Percentiles rank a stretch among this genome's conserved stretches.
phyloP scores from a whole-genome alignment of 2,888 invertebrate species.

The Amitus sp. region DNA sequence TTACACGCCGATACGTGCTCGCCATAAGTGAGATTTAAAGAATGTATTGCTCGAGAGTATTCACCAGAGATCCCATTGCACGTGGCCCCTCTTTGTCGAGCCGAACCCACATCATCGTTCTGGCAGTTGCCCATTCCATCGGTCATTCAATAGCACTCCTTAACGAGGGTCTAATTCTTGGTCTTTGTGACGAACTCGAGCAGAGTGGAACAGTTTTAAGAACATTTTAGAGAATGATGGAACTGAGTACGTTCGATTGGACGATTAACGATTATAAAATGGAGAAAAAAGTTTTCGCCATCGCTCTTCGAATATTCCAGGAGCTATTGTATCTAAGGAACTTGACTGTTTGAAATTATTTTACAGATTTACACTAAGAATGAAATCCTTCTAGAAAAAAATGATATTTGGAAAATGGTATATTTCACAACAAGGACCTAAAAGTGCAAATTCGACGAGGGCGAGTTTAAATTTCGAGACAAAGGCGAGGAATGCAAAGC shows the following conservation, averaged over 20 bases:
- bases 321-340: no score
- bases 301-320: constrained; percentile 19
- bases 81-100: constrained; percentile 31
- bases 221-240: constrained; percentile 11
- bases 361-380: no score
- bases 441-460: no score
- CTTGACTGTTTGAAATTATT: no score
- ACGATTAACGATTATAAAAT: constrained; percentile 23
- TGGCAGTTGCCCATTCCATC: constrained; percentile 26
- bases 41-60: constrained; percentile 1
- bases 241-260: constrained; percentile 19
- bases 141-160: constrained; percentile 33
- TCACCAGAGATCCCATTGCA: constrained; percentile 28
- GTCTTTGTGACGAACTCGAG: constrained; percentile 21
- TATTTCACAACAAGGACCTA: no score
- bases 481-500: no score
- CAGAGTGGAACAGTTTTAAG: constrained; percentile 28
- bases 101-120: constrained; percentile 44
- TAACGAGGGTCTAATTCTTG: constrained; percentile 44
- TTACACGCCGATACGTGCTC: constrained; percentile 13
- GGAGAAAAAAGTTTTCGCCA: constrained; percentile 10
- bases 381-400: no score
- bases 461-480: no score
- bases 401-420: no score
- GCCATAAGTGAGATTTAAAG: constrained; percentile 25